Evolutionary conservation across 2,888 invertebrate species (phyloP).

Genomic region (Acrobeloides nanus): DNA sequence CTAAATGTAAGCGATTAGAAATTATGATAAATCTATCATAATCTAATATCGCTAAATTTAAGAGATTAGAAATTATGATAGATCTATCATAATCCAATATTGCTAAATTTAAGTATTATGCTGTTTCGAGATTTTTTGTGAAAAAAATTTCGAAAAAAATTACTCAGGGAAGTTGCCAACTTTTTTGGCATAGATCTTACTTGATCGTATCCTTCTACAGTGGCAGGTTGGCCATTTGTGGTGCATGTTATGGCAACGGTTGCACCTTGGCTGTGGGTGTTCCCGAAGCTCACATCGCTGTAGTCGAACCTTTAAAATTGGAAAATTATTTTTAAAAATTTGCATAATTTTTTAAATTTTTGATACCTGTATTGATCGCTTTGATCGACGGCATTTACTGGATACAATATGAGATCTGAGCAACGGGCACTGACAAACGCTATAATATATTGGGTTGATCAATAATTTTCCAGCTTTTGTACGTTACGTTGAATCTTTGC

Average conservation of each 20-base stretch:
- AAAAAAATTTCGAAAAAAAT: not conserved
- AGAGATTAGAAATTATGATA: too few species aligned
- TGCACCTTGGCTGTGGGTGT: conserved; percentile 51
- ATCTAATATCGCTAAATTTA: too few species aligned
- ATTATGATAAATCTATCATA: too few species aligned
- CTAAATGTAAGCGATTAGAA: too few species aligned
- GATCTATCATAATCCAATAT: too few species aligned
- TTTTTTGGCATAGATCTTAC: conserved; percentile 14
- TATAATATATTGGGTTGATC: too few species aligned
- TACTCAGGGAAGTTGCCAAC: too few species aligned
- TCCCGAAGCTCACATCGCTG: conserved; percentile 50
- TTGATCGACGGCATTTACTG: conserved; percentile 52
- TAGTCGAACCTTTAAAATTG: conserved; percentile 45
- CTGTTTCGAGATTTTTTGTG: too few species aligned
- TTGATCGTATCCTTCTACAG: conserved; percentile 53
- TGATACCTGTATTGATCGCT: conserved; percentile 50
- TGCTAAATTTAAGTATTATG: too few species aligned
- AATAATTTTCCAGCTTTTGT: too few species aligned
- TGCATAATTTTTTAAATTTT: too few species aligned
- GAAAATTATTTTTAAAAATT: too few species aligned
- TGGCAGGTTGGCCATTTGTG: conserved; percentile 51
- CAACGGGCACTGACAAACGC: conserved; percentile 49
- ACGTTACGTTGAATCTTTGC: not conserved
- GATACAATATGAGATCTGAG: conserved; percentile 51
- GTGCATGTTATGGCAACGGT: conserved; percentile 53